These are phyloP conservation scores for Erannis defoliaria DNA, from an alignment of 2,888 invertebrate species.

Conservation along the genomic window DNA sequence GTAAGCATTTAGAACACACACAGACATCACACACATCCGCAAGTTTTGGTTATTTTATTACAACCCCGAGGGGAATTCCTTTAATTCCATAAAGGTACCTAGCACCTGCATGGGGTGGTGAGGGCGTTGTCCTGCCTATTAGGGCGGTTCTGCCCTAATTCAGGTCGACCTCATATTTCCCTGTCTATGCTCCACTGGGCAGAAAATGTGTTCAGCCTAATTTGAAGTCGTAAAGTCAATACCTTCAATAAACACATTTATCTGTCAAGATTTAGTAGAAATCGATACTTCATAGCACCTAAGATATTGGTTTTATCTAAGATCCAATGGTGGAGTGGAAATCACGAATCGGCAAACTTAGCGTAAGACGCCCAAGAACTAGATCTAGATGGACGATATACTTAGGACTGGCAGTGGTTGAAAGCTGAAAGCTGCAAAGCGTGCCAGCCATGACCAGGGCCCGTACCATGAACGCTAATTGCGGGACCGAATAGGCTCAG, in stretches of 20 bases:
- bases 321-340: too few relatives aligned
- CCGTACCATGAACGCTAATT: too few relatives aligned
- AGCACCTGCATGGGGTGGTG: constrained; percentile 1
- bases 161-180: constrained; percentile 25
- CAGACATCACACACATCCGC: too few relatives aligned
- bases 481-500: too few relatives aligned
- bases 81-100: constrained; percentile 3
- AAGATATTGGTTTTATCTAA: too few relatives aligned
- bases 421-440: too few relatives aligned
- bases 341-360: too few relatives aligned
- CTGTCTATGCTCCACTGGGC: constrained; percentile 10
- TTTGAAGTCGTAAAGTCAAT: constrained; percentile 5
- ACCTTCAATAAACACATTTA: too few relatives aligned
- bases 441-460: too few relatives aligned
- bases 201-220: constrained; percentile 1
- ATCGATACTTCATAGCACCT: neutral
- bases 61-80: neutral
- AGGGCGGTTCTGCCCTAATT: constrained; percentile 28
- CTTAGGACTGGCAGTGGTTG: too few relatives aligned
- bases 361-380: too few relatives aligned
- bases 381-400: too few relatives aligned
- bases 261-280: neutral
- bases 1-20: neutral
- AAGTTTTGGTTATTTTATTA: neutral
- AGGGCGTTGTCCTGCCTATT: constrained; percentile 30